Evolutionary conservation across 2,113 vertebrate genomes (phyloP).

Genomic region (Accipiter cooperii): DNA sequence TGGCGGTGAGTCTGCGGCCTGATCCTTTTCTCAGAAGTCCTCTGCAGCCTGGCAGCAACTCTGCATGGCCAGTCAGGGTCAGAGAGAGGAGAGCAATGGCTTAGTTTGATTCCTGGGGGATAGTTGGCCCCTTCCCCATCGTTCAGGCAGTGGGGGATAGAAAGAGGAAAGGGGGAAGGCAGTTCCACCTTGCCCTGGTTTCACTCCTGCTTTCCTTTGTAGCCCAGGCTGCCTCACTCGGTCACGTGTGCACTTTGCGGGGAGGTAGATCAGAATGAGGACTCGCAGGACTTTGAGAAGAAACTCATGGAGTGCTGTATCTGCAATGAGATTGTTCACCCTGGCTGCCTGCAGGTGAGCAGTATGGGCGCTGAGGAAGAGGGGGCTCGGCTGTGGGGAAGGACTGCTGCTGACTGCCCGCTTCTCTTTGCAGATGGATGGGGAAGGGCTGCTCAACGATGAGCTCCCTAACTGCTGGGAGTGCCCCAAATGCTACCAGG

Average conservation of each 20-base stretch:
- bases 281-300: slow-evolving; percentile 81
- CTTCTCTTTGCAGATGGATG: slow-evolving; percentile 79
- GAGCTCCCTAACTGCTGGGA: slow-evolving; percentile 98
- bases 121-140: background rate
- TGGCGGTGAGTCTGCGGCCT: slow-evolving; percentile 77
- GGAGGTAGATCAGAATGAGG: slow-evolving; percentile 88
- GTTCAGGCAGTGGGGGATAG: background rate
- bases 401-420: background rate
- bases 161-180: background rate
- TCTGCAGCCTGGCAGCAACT: background rate
- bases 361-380: accelerated
- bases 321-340: slow-evolving; percentile 92
- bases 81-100: background rate
- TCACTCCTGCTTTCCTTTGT: slow-evolving; percentile 49
- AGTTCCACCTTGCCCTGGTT: background rate
- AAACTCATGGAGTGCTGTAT: slow-evolving; percentile 98
- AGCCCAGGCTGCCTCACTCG: slow-evolving; percentile 93
- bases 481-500: slow-evolving; percentile 92
- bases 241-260: slow-evolving; percentile 91
- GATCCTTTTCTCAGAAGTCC: background rate
- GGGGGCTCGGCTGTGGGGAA: background rate
- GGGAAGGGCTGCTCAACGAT: slow-evolving; percentile 89
- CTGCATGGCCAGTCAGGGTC: background rate
- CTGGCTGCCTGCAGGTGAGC: slow-evolving; percentile 88
- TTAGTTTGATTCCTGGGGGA: background rate